These are phyloP conservation scores for Apodemus agrarius DNA, from an alignment of 2,797 vertebrate species.

Conservation along the genomic window DNA sequence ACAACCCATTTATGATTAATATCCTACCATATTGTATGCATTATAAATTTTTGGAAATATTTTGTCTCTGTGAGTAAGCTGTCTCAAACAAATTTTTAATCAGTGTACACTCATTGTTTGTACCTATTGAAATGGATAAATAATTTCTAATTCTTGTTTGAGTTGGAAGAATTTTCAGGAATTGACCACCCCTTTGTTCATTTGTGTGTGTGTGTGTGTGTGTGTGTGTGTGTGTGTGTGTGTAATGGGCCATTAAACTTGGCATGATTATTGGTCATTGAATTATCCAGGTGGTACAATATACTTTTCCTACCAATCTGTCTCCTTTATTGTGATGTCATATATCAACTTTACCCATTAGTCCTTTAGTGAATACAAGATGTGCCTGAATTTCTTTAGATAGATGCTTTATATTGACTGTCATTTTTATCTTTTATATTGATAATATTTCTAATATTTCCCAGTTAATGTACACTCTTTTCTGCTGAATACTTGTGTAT, in stretches of 20 bases:
- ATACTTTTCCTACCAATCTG: too few species aligned
- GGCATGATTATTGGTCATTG: background rate
- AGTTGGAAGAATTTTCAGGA: background rate
- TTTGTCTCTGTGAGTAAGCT: background rate
- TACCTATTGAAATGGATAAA: background rate
- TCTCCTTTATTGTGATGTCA: background rate
- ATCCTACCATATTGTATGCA: background rate
- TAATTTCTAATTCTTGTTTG: background rate
- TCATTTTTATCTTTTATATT: background rate
- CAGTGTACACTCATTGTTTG: background rate
- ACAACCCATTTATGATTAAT: background rate
- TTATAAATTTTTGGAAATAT: background rate
- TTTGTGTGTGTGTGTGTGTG: too few species aligned
- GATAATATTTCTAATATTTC: background rate
- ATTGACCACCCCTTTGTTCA: background rate
- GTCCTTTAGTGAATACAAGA: background rate
- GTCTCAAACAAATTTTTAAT: background rate
- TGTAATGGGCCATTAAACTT: too few species aligned
- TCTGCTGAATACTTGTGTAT: background rate
- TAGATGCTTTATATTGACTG: background rate
- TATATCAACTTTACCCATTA: background rate
- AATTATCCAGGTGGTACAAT: background rate
- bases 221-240: too few species aligned
- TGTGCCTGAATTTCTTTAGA: background rate
- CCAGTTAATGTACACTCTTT: background rate